These are phyloP conservation scores for Drosophila sordidapex DNA, from an alignment of 2,888 invertebrate genomes.

Conservation along the genomic window DNA sequence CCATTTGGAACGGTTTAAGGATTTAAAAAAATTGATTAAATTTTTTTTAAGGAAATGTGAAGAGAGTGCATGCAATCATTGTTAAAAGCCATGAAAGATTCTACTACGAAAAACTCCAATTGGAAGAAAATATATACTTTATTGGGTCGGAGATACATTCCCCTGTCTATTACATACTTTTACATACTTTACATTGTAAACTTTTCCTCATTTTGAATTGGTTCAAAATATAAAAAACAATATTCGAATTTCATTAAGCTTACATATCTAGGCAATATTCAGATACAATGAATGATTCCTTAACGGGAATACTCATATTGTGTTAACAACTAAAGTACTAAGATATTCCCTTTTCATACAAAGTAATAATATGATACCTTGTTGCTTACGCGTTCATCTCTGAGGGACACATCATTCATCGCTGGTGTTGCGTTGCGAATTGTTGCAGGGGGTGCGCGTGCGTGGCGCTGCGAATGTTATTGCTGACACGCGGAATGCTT, in stretches of 20 bases:
- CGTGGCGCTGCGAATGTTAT: constrained; percentile 56
- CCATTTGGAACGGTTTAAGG: not conserved
- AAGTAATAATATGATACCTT: not conserved
- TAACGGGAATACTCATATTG: not conserved
- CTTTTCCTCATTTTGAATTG: not conserved
- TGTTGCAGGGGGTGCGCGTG: constrained; percentile 51
- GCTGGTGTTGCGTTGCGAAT: constrained; percentile 49
- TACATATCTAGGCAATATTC: not conserved
- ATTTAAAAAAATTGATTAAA: not conserved
- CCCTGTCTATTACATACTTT: not conserved
- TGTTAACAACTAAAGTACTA: not conserved
- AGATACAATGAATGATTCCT: not conserved
- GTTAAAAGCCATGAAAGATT: not conserved
- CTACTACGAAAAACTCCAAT: not conserved
- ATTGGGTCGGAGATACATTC: not conserved
- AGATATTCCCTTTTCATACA: not conserved
- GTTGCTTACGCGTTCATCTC: constrained; percentile 27
- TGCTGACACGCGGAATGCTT: constrained; percentile 71
- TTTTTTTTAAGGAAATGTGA: not conserved
- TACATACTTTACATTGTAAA: not conserved
- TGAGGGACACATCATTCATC: constrained; percentile 7
- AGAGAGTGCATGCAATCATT: too few relatives aligned
- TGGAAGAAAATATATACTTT: not conserved
- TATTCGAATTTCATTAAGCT: not conserved
- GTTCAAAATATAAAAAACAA: not conserved